Evolutionary conservation across 1,140 invertebrate species (phyloP), one percentile per base, ranked within the genome.

Genomic region (Drosophila rhopaloa): DNA sequence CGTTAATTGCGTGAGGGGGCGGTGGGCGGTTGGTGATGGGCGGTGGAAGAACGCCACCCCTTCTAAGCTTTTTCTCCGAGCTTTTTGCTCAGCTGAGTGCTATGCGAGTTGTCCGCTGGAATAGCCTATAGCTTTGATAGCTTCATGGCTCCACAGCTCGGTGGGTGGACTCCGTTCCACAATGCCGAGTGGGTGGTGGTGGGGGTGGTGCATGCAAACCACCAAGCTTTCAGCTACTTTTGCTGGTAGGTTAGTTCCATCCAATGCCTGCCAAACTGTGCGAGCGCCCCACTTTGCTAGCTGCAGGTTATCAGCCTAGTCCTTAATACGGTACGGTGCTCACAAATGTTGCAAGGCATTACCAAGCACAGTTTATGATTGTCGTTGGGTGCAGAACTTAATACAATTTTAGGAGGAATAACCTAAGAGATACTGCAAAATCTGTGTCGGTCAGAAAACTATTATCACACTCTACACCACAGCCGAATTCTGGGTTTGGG

Each of bases 51-150:
- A 10, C 41, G 41, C 41, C 48, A 58, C 55, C 37, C 40, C 60
- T 32, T 29, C n/a, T 7, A 43, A 51, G 60, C 46, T 61, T 47
- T 59, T 14, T 9, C 54, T 13, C 53, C n/a, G 14, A 78, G 63
- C 65, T 71, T 85, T 84, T 38, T 57, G 46, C 81, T 83, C 79
- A 82, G 79, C 79, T 82, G 74, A 61, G 79, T 48, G 73, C 48
- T 58, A 38, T 47, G 60, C 11, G 56, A 24, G 24, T 24, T 24
- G 24, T 24, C 24, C 59, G 73, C 67, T 81, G 79, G 79, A 81
- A 81, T 35, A 48, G 10, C 24, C 24, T 79, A 32, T 19, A 19
- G 32, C 24, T 14, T 24, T 11, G 13, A 10, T 32, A 16, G 13
- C 27, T 29, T 32, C 5, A 32, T 32, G 7, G 29, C 29, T 32